A percentile compares a stretch with the other conserved stretches of the same genome.
These are phyloP conservation scores for Hyperoplus immaculatus DNA, from an alignment of 2,797 vertebrate genomes.

Conservation along the genomic window DNA sequence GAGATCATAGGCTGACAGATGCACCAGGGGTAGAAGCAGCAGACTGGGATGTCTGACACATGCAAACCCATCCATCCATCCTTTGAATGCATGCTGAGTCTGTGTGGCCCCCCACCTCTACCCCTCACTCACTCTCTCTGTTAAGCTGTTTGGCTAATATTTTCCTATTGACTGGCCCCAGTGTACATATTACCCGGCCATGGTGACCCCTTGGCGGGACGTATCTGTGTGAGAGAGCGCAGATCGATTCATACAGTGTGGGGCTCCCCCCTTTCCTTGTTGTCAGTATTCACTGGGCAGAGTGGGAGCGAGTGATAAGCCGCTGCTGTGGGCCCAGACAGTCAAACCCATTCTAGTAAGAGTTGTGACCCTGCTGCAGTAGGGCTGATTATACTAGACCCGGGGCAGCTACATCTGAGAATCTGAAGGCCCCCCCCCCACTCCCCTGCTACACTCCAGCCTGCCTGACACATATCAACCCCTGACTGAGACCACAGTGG, in stretches of 20 bases:
- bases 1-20: slow-evolving; percentile 83
- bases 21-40: slow-evolving; percentile 68
- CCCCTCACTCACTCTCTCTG: slow-evolving; percentile 39
- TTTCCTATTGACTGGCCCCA: slow-evolving; percentile 77
- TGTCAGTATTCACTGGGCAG: slow-evolving; percentile 54
- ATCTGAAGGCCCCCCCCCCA: slow-evolving; percentile 40
- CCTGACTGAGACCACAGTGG: slow-evolving; percentile 56
- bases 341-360: slow-evolving; percentile 61
- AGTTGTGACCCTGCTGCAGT: slow-evolving; percentile 78
- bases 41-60: slow-evolving; percentile 65
- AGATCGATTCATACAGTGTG: slow-evolving; percentile 81
- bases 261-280: slow-evolving; percentile 37
- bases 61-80: slow-evolving; percentile 46
- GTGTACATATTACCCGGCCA: slow-evolving; percentile 75
- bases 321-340: slow-evolving; percentile 47
- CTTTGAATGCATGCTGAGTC: slow-evolving; percentile 57
- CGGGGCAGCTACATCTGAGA: slow-evolving; percentile 53
- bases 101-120: slow-evolving; percentile 15
- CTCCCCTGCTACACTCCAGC: slow-evolving; percentile 21
- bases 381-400: slow-evolving; percentile 75
- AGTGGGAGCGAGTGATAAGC: slow-evolving; percentile 75
- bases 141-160: slow-evolving; percentile 81
- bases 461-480: slow-evolving; percentile 41
- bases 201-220: slow-evolving; percentile 70
- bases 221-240: slow-evolving; percentile 62